phyloP scores from a whole-genome alignment of 2,113 vertebrate species.

The Oceanodroma tethys region DNA sequence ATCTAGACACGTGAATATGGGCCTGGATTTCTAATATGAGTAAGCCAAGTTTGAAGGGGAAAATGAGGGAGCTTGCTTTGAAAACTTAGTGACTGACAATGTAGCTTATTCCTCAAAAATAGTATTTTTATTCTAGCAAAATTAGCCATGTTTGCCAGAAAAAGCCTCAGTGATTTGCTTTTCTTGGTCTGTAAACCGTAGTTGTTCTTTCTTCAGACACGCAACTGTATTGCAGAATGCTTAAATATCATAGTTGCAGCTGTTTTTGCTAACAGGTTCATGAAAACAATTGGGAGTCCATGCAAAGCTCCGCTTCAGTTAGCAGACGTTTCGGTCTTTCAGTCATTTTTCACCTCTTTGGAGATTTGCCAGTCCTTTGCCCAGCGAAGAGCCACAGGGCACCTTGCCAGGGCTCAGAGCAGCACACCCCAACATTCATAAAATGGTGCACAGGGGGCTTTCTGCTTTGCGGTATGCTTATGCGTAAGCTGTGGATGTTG shows the following conservation, averaged over 20 bases:
- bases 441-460: background rate
- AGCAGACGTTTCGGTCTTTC: background rate
- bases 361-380: background rate
- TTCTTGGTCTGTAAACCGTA: background rate
- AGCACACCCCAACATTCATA: background rate
- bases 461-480: background rate
- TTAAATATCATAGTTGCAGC: background rate
- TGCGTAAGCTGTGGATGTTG: background rate
- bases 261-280: slow-evolving; percentile 50
- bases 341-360: slow-evolving; percentile 11
- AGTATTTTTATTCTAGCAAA: background rate
- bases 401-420: background rate
- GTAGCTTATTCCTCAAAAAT: background rate
- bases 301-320: background rate
- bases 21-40: background rate
- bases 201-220: background rate
- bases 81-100: background rate
- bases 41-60: background rate
- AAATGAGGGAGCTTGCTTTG: background rate
- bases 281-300: background rate
- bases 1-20: too few relatives aligned
- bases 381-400: background rate
- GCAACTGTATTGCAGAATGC: background rate
- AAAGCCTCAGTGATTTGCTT: background rate
- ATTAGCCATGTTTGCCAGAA: background rate